Conservation (phyloP, 2,113 vertebrate species). For the Syngnathoides biaculeatus region DNA sequence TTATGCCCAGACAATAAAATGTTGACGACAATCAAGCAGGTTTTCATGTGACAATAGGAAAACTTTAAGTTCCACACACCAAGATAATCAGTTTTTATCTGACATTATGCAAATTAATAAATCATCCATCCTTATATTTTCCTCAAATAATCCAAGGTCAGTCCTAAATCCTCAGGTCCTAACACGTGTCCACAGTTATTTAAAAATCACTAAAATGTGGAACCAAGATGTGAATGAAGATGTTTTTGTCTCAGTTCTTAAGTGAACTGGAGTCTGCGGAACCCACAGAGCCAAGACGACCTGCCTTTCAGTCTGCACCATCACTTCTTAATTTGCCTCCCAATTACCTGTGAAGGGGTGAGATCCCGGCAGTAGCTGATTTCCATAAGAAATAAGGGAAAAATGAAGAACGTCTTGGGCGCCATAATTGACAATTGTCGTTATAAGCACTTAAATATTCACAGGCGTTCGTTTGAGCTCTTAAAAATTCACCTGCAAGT, state of each 20-base stretch:
- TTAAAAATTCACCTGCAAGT: slow-evolving; percentile 23
- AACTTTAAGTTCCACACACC: no score
- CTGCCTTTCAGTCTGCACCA: slow-evolving; percentile 8
- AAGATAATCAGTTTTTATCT: no score
- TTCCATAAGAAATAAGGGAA: slow-evolving; percentile 48
- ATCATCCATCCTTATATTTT: no score
- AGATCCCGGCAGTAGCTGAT: slow-evolving; percentile 14
- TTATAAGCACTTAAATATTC: slow-evolving; percentile 31
- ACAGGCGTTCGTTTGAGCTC: slow-evolving; percentile 37
- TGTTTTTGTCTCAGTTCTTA: no score
- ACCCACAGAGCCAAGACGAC: slow-evolving; percentile 18
- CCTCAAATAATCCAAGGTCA: no score
- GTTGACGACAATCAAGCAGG: no score
- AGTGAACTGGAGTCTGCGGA: slow-evolving; percentile 44
- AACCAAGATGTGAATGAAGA: slow-evolving; percentile 26
- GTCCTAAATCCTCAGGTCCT: no score
- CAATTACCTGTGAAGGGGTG: slow-evolving; percentile 51
- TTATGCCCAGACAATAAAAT: no score
- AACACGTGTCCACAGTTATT: no score
- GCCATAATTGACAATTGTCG: slow-evolving; percentile 32
- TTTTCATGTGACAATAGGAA: no score
- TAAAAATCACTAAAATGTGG: not conserved
- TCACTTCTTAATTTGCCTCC: slow-evolving; percentile 41
- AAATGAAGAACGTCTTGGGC: slow-evolving; percentile 27
- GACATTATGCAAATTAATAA: no score